Conservation (phyloP, 2,888 invertebrate species). For the Amphipyra berbera region DNA sequence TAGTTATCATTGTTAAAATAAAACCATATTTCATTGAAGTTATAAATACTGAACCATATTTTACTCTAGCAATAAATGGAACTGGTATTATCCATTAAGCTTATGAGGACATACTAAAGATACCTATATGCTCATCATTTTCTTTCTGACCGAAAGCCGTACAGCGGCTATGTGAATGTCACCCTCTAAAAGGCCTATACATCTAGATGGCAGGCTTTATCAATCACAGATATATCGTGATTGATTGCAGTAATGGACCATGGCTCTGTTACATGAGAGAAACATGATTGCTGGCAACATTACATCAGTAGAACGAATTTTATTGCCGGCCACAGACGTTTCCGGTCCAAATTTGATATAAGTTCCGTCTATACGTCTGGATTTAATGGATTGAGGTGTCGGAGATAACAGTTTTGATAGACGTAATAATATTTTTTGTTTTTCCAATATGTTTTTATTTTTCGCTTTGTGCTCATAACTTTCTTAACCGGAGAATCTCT, state of each 20-base stretch:
- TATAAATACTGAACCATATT: constrained; percentile 7
- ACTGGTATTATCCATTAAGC: constrained; percentile 14
- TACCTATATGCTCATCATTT: constrained; percentile 31
- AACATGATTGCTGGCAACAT: constrained; percentile 20
- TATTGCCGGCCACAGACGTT: constrained; percentile 41
- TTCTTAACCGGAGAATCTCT: constrained; percentile 7
- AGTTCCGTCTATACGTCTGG: constrained; percentile 19
- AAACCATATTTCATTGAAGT: too few species aligned
- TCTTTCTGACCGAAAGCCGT: constrained; percentile 32
- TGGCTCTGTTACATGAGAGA: constrained; percentile 9
- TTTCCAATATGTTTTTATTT: constrained; percentile 8
- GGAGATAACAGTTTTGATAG: constrained; percentile 23
- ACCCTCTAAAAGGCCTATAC: constrained; percentile 27
- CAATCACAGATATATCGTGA: constrained; percentile 40
- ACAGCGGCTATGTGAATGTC: constrained; percentile 24
- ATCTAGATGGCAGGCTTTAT: constrained; percentile 14
- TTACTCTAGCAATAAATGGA: constrained; percentile 23
- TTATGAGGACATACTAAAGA: constrained; percentile 14
- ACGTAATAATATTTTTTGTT: constrained; percentile 24
- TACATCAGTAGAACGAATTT: constrained; percentile 46
- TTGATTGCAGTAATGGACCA: constrained; percentile 35
- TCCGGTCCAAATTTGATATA: constrained; percentile 31
- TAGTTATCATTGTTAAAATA: too few species aligned
- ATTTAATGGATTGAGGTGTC: constrained; percentile 17
- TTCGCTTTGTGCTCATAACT: neutral